Evolutionary conservation across 2,888 invertebrate species (phyloP).

Genomic region (Eupithecia dodoneata): DNA sequence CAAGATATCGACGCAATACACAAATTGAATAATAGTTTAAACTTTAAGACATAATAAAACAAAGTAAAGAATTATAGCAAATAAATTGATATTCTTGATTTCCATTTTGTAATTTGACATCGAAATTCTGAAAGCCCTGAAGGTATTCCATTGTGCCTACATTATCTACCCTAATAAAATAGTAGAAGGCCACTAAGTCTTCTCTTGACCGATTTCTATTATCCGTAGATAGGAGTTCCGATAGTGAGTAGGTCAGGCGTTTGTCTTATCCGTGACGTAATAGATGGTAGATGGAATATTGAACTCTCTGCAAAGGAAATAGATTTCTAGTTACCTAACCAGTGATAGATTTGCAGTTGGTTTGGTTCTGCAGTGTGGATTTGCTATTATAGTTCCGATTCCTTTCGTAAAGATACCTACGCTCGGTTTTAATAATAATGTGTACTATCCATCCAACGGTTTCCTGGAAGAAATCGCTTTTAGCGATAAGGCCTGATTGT

Average conservation of each 20-base stretch:
- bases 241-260: constrained; percentile 42
- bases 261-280: constrained; percentile 50
- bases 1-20: too few relatives aligned
- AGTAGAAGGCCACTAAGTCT: constrained; percentile 15
- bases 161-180: background rate
- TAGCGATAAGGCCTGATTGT: too few relatives aligned
- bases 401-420: background rate
- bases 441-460: too few relatives aligned
- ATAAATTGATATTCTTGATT: background rate
- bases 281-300: constrained; percentile 50
- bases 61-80: too few relatives aligned
- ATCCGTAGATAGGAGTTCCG: constrained; percentile 43
- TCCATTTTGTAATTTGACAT: background rate
- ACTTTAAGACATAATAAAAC: too few relatives aligned
- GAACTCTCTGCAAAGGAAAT: constrained; percentile 41
- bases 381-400: background rate
- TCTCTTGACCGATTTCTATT: constrained; percentile 42
- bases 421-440: too few relatives aligned
- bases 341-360: background rate
- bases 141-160: background rate
- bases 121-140: background rate
- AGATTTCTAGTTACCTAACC: constrained; percentile 22
- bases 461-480: too few relatives aligned
- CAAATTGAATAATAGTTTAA: too few relatives aligned
- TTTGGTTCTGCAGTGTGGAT: background rate